These are phyloP conservation scores for Myiagra hebetior DNA, from an alignment of 2,113 vertebrate species.

Conservation along the genomic window DNA sequence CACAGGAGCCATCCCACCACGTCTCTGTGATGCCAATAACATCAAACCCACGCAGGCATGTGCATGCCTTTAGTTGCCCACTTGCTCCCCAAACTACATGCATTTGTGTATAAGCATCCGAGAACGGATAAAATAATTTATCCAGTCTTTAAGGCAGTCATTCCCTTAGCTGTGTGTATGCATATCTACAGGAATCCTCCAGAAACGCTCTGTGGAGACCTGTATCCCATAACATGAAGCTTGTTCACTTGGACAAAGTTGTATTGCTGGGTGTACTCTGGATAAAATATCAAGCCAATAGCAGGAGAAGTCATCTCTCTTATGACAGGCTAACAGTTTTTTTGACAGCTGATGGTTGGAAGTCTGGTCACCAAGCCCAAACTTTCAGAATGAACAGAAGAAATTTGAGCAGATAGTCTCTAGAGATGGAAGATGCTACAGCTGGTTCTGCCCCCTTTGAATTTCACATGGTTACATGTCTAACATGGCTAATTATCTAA, in stretches of 20 bases:
- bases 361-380: neutral
- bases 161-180: neutral
- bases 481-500: neutral
- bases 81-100: accelerated
- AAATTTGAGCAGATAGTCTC: neutral
- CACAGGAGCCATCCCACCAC: neutral
- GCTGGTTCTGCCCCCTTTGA: neutral
- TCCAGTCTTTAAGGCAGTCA: neutral
- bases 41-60: accelerated
- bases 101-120: neutral
- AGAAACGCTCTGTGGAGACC: neutral
- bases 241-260: neutral
- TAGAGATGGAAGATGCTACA: neutral
- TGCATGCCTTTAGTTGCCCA: too few relatives aligned
- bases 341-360: neutral
- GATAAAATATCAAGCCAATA: neutral
- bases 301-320: neutral
- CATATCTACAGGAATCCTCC: neutral
- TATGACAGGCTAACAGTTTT: neutral
- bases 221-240: neutral
- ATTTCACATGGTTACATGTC: neutral
- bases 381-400: neutral
- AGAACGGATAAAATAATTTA: neutral
- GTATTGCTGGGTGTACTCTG: neutral
- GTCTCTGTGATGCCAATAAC: neutral